phyloP scores from a whole-genome alignment of 2,888 invertebrate species.

The Pegoplata infirma region DNA sequence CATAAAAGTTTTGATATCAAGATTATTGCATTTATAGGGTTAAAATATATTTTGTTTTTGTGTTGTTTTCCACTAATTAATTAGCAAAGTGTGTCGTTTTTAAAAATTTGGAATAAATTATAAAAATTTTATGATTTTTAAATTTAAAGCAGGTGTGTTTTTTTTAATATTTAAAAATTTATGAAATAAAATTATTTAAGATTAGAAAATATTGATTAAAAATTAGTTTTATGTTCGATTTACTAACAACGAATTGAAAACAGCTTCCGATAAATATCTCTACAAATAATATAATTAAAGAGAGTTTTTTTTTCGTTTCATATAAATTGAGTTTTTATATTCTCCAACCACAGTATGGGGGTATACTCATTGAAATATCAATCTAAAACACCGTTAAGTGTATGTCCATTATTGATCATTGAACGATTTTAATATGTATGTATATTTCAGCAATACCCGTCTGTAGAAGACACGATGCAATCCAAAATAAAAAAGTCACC shows the following conservation, averaged over 20 bases:
- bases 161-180: background rate
- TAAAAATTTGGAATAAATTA: conserved; percentile 25
- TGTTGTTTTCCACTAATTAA: conserved; percentile 30
- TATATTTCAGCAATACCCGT: too few species aligned
- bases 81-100: conserved; percentile 41
- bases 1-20: background rate
- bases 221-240: background rate
- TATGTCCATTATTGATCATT: too few species aligned
- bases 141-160: conserved; percentile 22
- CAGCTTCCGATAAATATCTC: conserved; percentile 53
- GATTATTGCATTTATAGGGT: background rate
- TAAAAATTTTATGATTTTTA: background rate
- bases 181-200: conserved; percentile 7
- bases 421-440: too few species aligned
- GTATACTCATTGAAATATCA: too few species aligned
- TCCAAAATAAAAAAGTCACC: too few species aligned
- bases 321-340: too few species aligned
- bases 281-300: conserved; percentile 39
- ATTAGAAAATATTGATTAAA: conserved; percentile 29
- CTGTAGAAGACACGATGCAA: too few species aligned
- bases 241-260: background rate
- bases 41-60: background rate
- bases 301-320: conserved; percentile 20
- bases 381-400: too few species aligned
- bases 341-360: too few species aligned